These are phyloP conservation scores for Brachypteracias leptosomus DNA, from an alignment of 2,113 vertebrate genomes.

Conservation along the genomic window DNA sequence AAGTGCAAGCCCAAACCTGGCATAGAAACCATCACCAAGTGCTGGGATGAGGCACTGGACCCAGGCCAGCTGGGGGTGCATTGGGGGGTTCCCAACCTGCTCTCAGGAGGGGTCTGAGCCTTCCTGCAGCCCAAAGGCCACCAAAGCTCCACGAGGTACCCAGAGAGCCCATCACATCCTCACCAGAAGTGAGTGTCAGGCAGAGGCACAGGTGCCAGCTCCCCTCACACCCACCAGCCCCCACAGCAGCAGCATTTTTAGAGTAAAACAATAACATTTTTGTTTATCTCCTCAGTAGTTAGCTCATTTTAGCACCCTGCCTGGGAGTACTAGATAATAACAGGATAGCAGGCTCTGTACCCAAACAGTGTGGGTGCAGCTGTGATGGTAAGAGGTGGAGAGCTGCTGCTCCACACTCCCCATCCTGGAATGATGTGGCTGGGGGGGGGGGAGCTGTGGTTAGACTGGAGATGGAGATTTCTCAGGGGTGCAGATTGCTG, in stretches of 20 bases:
- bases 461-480: background rate
- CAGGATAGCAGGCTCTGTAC: background rate
- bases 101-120: background rate
- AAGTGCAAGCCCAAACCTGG: background rate
- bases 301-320: slow-evolving; percentile 18
- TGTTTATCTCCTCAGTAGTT: background rate
- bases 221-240: background rate
- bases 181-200: background rate
- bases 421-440: background rate
- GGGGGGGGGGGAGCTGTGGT: background rate
- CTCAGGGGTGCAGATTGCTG: background rate
- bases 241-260: background rate
- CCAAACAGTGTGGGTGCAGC: background rate
- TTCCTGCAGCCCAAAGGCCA: background rate
- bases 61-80: background rate
- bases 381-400: background rate
- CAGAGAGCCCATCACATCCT: background rate
- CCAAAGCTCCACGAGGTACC: too few relatives aligned
- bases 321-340: background rate
- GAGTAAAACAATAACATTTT: slow-evolving; percentile 4
- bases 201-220: background rate
- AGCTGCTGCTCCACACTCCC: background rate
- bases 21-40: background rate
- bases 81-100: background rate
- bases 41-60: background rate